phyloP scores from a whole-genome alignment of 2,113 vertebrate genomes.

The Pteruthius melanotis region DNA sequence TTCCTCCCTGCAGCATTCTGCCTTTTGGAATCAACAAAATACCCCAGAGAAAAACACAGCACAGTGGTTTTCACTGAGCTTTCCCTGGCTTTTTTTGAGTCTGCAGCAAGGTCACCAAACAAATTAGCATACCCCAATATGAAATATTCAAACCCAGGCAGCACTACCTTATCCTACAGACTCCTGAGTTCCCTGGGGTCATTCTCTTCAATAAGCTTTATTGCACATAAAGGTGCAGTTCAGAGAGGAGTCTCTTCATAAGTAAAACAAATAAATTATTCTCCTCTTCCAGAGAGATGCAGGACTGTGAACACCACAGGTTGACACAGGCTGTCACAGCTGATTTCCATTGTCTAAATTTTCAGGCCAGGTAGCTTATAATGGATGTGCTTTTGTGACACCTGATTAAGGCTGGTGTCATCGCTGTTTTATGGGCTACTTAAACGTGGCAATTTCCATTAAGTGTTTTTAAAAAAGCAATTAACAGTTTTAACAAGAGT shows the following conservation, averaged over 20 bases:
- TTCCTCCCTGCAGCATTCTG: background rate
- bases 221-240: background rate
- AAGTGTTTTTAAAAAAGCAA: conserved; percentile 64
- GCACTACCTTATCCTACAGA: background rate
- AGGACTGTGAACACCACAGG: background rate
- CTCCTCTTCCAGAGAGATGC: background rate
- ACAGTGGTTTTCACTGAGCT: background rate
- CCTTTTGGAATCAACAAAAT: background rate
- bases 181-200: background rate
- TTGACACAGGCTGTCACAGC: background rate
- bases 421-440: conserved; percentile 57
- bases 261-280: conserved; percentile 14
- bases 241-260: background rate
- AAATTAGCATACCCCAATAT: background rate
- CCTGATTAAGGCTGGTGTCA: conserved; percentile 58
- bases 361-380: conserved; percentile 15
- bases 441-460: conserved; percentile 62
- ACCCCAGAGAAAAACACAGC: background rate
- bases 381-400: conserved; percentile 20
- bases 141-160: background rate
- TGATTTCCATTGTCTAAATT: background rate
- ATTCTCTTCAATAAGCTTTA: background rate
- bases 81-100: background rate
- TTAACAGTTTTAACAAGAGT: conserved; percentile 64
- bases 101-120: background rate